phyloP scores from a whole-genome alignment of 1,140 invertebrate genomes.

The Lordiphosa stackelbergi region DNA sequence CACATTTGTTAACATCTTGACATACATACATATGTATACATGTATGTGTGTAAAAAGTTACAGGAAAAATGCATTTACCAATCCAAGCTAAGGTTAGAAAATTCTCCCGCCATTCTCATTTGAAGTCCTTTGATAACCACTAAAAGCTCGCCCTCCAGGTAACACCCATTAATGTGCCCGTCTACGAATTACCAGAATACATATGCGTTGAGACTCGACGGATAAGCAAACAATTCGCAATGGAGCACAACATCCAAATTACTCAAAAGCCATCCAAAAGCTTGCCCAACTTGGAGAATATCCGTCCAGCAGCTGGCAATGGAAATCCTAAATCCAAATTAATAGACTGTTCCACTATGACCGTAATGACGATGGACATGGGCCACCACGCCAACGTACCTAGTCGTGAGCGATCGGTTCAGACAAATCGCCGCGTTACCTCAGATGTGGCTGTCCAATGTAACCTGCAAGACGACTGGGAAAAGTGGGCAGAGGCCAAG shows the following conservation, averaged over 20 bases:
- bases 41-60: too few relatives aligned
- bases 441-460: constrained; percentile 5
- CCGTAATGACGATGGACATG: background rate
- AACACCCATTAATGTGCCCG: constrained; percentile 14
- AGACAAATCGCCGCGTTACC: background rate
- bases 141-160: background rate
- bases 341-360: constrained; percentile 1
- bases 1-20: too few relatives aligned
- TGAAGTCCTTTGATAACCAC: too few relatives aligned
- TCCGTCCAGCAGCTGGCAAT: background rate
- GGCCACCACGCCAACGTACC: background rate
- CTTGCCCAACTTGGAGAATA: background rate
- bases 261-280: background rate
- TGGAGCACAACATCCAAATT: constrained; percentile 1
- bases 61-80: too few relatives aligned
- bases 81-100: too few relatives aligned
- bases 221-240: constrained; percentile 8
- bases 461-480: background rate
- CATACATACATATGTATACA: too few relatives aligned
- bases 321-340: background rate
- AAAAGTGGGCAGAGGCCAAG: background rate
- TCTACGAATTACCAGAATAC: constrained; percentile 38
- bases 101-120: too few relatives aligned
- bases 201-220: constrained; percentile 34
- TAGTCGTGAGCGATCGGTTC: background rate